A percentile compares a stretch with the other conserved stretches of the same genome.
These are phyloP conservation scores for Euwallacea fornicatus DNA, from an alignment of 1,140 invertebrate genomes.

Conservation along the genomic window DNA sequence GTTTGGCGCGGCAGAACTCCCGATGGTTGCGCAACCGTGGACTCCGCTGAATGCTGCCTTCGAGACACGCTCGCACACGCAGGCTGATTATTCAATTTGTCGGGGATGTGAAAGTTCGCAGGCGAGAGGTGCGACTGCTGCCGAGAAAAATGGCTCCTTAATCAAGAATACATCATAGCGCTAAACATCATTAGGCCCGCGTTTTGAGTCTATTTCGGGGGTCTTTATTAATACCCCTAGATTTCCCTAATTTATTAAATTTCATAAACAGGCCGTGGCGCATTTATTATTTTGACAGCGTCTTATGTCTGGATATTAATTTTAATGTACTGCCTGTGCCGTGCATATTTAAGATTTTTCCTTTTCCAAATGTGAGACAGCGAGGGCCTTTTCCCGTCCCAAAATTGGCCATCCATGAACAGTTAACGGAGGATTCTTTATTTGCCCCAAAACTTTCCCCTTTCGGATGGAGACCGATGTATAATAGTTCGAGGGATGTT, in stretches of 20 bases:
- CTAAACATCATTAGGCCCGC: slow-evolving; percentile 15
- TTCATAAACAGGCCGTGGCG: slow-evolving; percentile 34
- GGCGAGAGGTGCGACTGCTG: too few species aligned
- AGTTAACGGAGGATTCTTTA: background rate
- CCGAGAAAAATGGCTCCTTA: slow-evolving; percentile 15
- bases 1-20: too few species aligned
- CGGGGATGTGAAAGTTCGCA: too few species aligned
- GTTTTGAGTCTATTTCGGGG: slow-evolving; percentile 23
- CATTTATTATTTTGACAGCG: slow-evolving; percentile 33
- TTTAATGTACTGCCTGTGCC: slow-evolving; percentile 13
- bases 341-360: background rate
- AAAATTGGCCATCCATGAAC: background rate
- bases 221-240: slow-evolving; percentile 25
- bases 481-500: too few species aligned
- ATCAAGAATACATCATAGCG: slow-evolving; percentile 15
- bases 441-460: background rate
- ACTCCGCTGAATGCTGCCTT: too few species aligned
- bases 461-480: background rate
- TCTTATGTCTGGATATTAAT: slow-evolving; percentile 31
- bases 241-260: slow-evolving; percentile 37
- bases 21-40: too few species aligned
- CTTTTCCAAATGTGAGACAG: too few species aligned
- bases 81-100: too few species aligned
- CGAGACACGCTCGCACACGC: too few species aligned
- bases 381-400: background rate